Conservation (phyloP, 2,888 invertebrate species). For the Phortica okadai region DNA sequence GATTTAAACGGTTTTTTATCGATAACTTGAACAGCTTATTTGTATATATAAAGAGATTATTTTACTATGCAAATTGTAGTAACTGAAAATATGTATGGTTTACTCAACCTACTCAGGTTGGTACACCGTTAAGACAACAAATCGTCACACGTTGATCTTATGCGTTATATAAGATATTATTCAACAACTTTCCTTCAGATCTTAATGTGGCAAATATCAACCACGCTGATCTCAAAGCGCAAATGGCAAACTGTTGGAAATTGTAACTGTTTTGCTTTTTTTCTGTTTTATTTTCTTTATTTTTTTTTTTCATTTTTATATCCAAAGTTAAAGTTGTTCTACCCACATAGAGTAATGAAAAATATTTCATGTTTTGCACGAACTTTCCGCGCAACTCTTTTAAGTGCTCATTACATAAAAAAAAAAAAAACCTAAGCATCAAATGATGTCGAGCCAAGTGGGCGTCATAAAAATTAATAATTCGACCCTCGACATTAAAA, state of each 20-base stretch:
- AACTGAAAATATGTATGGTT: too few relatives aligned
- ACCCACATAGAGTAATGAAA: neutral
- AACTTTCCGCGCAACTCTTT: neutral
- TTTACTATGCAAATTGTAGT: too few relatives aligned
- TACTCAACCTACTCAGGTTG: too few relatives aligned
- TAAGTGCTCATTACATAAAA: neutral
- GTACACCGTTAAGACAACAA: too few relatives aligned
- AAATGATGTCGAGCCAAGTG: neutral
- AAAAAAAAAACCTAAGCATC: neutral
- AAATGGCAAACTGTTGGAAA: neutral
- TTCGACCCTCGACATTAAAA: neutral
- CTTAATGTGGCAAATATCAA: neutral
- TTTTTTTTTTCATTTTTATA: too few relatives aligned
- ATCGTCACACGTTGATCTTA: too few relatives aligned
- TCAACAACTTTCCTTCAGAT: too few relatives aligned
- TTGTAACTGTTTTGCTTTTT: neutral
- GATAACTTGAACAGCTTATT: too few relatives aligned
- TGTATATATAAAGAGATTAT: too few relatives aligned
- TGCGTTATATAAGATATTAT: too few relatives aligned
- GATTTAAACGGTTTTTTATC: too few relatives aligned
- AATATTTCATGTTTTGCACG: neutral
- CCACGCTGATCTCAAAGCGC: neutral
- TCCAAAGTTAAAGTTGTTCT: neutral
- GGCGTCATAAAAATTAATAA: neutral
- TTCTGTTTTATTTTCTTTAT: too few relatives aligned